Conservation (phyloP, 2,888 invertebrate species). For the Cataglyphis cursor region DNA sequence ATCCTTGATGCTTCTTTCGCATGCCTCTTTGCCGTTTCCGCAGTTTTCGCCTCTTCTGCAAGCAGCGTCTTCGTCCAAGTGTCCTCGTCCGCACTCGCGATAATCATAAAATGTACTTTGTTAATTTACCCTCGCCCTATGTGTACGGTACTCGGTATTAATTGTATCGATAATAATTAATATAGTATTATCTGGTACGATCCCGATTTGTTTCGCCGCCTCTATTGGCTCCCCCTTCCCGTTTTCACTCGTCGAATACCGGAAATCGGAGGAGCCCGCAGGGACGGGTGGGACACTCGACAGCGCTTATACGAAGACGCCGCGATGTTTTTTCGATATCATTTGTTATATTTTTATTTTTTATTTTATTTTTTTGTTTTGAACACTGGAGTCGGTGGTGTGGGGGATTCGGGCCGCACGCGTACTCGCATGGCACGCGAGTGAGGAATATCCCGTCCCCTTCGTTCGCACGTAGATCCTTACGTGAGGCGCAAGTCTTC, state of each 20-base stretch:
- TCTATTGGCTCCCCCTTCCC: constrained; percentile 69
- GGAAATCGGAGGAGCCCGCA: constrained; percentile 48
- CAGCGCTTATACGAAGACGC: constrained; percentile 64
- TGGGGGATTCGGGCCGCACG: constrained; percentile 74
- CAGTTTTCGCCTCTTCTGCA: constrained; percentile 43
- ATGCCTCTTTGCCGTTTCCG: constrained; percentile 18
- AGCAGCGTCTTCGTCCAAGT: constrained; percentile 47
- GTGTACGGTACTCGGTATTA: constrained; percentile 76
- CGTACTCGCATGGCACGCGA: constrained; percentile 56
- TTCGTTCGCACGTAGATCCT: constrained; percentile 80
- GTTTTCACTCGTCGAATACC: constrained; percentile 40
- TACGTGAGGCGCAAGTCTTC: constrained; percentile 78
- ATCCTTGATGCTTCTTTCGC: constrained; percentile 22
- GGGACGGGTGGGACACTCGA: constrained; percentile 58
- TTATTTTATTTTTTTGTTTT: constrained; percentile 76
- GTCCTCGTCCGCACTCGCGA: constrained; percentile 57
- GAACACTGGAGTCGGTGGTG: constrained; percentile 87
- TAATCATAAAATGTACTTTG: constrained; percentile 63
- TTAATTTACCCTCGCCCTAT: constrained; percentile 67
- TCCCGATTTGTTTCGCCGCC: constrained; percentile 78
- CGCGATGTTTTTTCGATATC: constrained; percentile 53
- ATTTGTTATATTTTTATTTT: constrained; percentile 62
- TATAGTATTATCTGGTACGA: constrained; percentile 83
- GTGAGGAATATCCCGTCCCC: constrained; percentile 77
- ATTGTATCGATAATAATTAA: constrained; percentile 80